Evolutionary conservation across 2,888 invertebrate genomes (phyloP).

Genomic region (Lithophane ornitopus): DNA sequence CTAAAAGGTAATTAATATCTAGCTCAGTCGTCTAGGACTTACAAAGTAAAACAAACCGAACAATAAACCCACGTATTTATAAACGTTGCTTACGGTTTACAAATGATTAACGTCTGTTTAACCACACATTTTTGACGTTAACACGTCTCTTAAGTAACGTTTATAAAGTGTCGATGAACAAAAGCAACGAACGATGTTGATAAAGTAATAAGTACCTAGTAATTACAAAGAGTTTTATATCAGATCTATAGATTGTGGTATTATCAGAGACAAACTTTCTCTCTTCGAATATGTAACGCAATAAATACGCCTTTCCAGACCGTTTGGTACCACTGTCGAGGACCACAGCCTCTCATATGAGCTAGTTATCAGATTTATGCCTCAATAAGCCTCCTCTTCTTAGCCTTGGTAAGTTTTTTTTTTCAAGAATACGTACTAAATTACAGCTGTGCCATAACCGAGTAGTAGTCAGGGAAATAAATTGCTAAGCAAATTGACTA

Average conservation of each 20-base stretch:
- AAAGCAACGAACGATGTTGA: slow-evolving; percentile 25
- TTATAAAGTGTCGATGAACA: slow-evolving; percentile 10
- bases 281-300: slow-evolving; percentile 15
- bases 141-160: background rate
- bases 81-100: too few relatives aligned
- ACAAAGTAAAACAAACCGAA: background rate
- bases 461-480: background rate
- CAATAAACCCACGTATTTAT: background rate
- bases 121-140: background rate
- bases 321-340: slow-evolving; percentile 44
- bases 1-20: background rate
- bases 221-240: slow-evolving; percentile 43
- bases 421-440: slow-evolving; percentile 7
- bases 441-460: background rate
- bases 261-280: slow-evolving; percentile 43
- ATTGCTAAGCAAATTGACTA: background rate
- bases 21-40: background rate
- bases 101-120: background rate
- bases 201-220: slow-evolving; percentile 20
- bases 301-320: slow-evolving; percentile 38
- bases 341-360: slow-evolving; percentile 36
- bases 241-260: slow-evolving; percentile 18
- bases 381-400: slow-evolving; percentile 15
- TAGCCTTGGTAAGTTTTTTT: background rate
- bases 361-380: slow-evolving; percentile 42